Evolutionary conservation across 2,888 invertebrate genomes (phyloP).

Genomic region (Punctoribates punctum): DNA sequence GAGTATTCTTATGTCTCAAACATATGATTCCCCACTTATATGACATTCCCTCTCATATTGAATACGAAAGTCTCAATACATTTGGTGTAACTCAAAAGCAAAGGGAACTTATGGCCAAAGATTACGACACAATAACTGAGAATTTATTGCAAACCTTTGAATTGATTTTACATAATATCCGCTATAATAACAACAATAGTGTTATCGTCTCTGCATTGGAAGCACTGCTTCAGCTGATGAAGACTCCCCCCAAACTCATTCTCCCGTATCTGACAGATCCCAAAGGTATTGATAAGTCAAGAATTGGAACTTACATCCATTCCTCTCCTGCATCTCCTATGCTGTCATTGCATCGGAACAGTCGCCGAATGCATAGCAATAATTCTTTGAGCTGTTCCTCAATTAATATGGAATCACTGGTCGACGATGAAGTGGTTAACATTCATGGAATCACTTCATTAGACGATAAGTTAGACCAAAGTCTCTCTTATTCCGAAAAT

Average conservation of each 20-base stretch:
- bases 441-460: slow-evolving; percentile 20
- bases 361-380: slow-evolving; percentile 18
- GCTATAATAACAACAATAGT: slow-evolving; percentile 68
- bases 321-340: slow-evolving; percentile 31
- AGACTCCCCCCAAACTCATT: slow-evolving; percentile 59
- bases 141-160: slow-evolving; percentile 54
- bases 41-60: slow-evolving; percentile 16
- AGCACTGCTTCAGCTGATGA: slow-evolving; percentile 63
- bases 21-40: slow-evolving; percentile 34
- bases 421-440: slow-evolving; percentile 18
- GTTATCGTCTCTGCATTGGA: slow-evolving; percentile 83
- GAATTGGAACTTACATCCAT: slow-evolving; percentile 9
- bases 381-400: slow-evolving; percentile 32
- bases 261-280: slow-evolving; percentile 58
- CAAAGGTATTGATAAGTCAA: slow-evolving; percentile 28
- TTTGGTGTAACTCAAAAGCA: slow-evolving; percentile 31
- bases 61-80: slow-evolving; percentile 1
- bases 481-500: slow-evolving; percentile 4
- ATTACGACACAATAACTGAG: slow-evolving; percentile 36
- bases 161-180: slow-evolving; percentile 55
- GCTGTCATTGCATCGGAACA: slow-evolving; percentile 19
- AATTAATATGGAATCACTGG: slow-evolving; percentile 24
- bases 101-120: slow-evolving; percentile 37
- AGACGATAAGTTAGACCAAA: slow-evolving; percentile 22
- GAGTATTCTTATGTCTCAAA: slow-evolving; percentile 41